Percentiles rank a stretch among this genome's conserved stretches.
phyloP scores from a whole-genome alignment of 2,113 vertebrate genomes.

The Callithrix jacchus region DNA sequence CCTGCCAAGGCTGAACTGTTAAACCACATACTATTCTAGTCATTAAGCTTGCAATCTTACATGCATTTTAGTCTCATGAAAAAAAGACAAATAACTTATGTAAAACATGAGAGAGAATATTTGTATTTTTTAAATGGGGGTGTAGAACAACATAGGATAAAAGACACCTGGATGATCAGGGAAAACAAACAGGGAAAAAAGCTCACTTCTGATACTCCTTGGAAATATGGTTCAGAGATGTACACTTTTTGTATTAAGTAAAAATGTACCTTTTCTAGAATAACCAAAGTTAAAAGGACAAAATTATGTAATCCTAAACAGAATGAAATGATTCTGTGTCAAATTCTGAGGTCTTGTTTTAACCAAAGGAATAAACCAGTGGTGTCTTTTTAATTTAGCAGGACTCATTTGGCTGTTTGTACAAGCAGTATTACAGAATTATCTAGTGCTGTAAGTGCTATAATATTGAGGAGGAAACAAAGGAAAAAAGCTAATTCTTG shows the following conservation, averaged over 20 bases:
- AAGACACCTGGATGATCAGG: background rate
- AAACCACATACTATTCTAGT: background rate
- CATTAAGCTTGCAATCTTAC: background rate
- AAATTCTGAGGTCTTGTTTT: background rate
- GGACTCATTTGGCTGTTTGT: background rate
- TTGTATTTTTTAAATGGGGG: background rate
- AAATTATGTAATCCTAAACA: background rate
- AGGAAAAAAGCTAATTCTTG: background rate
- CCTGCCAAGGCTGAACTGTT: background rate
- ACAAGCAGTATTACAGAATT: background rate
- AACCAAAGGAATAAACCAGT: background rate
- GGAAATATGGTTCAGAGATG: background rate
- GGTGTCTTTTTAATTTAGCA: background rate
- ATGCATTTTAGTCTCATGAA: background rate
- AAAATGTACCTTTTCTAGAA: conserved; percentile 24
- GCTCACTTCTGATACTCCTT: background rate
- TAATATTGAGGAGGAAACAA: background rate
- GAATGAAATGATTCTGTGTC: background rate
- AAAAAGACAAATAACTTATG: background rate
- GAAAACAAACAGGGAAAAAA: background rate
- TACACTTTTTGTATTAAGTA: background rate
- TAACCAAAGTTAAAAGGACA: conserved; percentile 4
- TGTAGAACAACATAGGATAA: background rate
- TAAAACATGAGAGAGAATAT: background rate
- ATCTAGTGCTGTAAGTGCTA: background rate